Conservation (phyloP, 2,888 invertebrate genomes). For the Sarcophaga variegata region DNA sequence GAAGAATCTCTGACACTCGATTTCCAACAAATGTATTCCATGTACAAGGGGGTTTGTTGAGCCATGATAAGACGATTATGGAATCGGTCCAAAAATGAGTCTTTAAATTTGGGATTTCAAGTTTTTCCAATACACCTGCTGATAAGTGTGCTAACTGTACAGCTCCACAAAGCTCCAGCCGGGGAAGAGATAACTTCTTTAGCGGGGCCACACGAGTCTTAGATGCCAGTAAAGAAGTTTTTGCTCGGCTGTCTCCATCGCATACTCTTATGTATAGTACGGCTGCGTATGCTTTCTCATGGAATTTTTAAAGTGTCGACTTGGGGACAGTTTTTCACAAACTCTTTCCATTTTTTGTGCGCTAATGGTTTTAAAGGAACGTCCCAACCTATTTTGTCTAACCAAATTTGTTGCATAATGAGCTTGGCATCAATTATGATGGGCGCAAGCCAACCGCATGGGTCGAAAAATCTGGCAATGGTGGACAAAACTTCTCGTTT, state of each 20-base stretch:
- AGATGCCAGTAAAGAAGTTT: background rate
- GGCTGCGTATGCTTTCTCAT: background rate
- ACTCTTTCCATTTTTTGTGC: background rate
- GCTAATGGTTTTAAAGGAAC: background rate
- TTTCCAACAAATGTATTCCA: conserved; percentile 23
- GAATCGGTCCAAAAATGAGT: conserved; percentile 22
- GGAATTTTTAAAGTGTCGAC: background rate
- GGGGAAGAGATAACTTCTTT: too few species aligned
- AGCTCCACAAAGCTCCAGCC: too few species aligned
- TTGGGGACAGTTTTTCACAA: background rate
- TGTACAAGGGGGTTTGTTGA: background rate
- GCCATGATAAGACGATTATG: conserved; percentile 4
- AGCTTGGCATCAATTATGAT: conserved; percentile 8
- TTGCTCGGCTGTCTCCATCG: background rate
- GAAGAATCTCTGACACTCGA: background rate
- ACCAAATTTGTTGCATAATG: conserved; percentile 1
- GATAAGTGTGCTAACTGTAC: too few species aligned
- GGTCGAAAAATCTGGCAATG: too few species aligned
- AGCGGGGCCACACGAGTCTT: background rate
- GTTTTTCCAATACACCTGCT: background rate
- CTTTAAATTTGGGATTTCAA: background rate
- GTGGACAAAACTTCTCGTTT: background rate
- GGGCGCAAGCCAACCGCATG: conserved; percentile 12
- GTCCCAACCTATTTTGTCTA: too few species aligned
- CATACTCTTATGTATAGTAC: background rate